Conservation (phyloP, 2,888 invertebrate species). For the Spilarctia lutea region DNA sequence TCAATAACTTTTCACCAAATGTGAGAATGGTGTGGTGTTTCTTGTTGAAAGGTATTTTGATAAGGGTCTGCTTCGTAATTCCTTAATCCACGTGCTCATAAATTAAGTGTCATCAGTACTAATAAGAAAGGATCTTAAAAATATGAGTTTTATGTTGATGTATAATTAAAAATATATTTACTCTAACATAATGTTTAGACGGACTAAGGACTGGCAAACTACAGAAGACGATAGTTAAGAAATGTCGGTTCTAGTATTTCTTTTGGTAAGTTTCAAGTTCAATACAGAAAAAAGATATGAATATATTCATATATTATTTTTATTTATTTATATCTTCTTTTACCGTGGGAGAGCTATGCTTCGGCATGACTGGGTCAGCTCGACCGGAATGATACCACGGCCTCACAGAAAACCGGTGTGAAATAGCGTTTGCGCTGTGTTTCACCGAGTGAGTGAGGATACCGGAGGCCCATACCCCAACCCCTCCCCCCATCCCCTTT, state of each 20-base stretch:
- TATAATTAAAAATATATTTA: neutral
- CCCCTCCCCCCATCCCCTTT: too few species aligned
- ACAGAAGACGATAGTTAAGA: neutral
- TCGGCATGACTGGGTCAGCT: too few species aligned
- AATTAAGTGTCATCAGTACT: neutral
- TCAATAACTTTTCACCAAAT: slow-evolving; percentile 18
- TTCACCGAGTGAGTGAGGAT: too few species aligned
- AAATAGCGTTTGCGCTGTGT: too few species aligned
- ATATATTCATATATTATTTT: too few species aligned
- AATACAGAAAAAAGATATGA: neutral
- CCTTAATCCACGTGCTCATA: neutral
- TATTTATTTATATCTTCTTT: too few species aligned
- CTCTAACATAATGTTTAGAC: too few species aligned
- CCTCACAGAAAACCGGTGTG: too few species aligned
- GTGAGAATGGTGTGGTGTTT: slow-evolving; percentile 16
- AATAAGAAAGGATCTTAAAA: neutral
- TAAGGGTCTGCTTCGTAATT: slow-evolving; percentile 7
- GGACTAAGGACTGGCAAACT: neutral
- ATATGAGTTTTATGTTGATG: neutral
- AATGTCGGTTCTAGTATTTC: too few species aligned
- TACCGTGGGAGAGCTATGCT: too few species aligned
- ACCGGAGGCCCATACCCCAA: too few species aligned
- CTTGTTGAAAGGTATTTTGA: slow-evolving; percentile 13
- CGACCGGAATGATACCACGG: too few species aligned
- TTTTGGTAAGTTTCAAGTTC: neutral